Percentiles rank a stretch among this genome's conserved stretches.
These are phyloP conservation scores for Talpa occidentalis DNA, from an alignment of 2,113 vertebrate genomes.

Conservation along the genomic window DNA sequence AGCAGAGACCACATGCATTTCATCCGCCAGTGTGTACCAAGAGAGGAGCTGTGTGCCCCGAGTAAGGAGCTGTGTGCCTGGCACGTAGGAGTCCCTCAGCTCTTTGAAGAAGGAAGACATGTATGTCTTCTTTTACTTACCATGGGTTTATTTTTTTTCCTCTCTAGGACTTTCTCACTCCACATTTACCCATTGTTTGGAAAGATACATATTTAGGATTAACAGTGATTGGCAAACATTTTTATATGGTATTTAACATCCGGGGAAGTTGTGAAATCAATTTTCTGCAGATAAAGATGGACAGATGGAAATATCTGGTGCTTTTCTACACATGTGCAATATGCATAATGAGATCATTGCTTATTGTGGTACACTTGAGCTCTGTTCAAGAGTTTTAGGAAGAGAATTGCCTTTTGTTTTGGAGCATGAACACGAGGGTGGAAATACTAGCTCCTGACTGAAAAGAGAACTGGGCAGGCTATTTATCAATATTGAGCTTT, in stretches of 20 bases:
- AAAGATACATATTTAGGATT: conserved; percentile 50
- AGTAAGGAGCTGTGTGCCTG: accelerated
- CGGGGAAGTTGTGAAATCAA: conserved; percentile 75
- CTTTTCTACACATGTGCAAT: conserved; percentile 28
- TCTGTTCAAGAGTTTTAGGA: conserved; percentile 66
- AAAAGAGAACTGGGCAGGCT: conserved; percentile 89
- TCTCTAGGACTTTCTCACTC: not conserved
- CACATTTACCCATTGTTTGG: not conserved
- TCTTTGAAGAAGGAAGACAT: not conserved
- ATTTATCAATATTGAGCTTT: conserved; percentile 90
- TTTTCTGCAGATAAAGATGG: conserved; percentile 70
- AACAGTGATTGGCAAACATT: conserved; percentile 44
- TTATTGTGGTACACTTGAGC: not conserved
- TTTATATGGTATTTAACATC: conserved; percentile 55
- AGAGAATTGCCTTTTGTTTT: not conserved
- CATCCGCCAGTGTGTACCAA: accelerated
- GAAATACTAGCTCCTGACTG: conserved; percentile 87
- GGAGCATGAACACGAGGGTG: not conserved
- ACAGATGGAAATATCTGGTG: conserved; percentile 72
- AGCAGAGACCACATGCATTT: not conserved
- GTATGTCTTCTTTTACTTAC: not conserved
- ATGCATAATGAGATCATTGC: not conserved
- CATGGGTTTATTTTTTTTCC: not conserved
- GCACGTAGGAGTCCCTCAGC: no score
- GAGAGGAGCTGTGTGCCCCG: accelerated